phyloP scores from a whole-genome alignment of 2,888 invertebrate species.

The Mellilla xanthometata region DNA sequence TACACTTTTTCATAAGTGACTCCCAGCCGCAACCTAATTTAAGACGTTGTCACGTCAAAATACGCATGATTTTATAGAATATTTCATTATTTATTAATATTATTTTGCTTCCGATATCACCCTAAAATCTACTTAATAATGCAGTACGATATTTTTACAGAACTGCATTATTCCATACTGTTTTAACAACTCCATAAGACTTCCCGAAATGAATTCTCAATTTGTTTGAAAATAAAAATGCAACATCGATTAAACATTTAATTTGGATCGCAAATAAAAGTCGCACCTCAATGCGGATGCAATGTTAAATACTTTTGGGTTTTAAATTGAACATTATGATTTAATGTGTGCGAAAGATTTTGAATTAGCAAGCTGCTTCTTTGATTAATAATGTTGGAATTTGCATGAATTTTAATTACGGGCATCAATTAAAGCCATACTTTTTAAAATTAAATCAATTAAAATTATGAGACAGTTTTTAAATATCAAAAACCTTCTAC shows the following conservation, averaged over 20 bases:
- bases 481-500: too few relatives aligned
- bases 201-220: slow-evolving; percentile 45
- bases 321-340: slow-evolving; percentile 16
- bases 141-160: background rate
- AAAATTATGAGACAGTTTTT: too few relatives aligned
- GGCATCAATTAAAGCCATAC: too few relatives aligned
- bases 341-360: slow-evolving; percentile 16
- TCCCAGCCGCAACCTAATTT: too few relatives aligned
- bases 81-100: too few relatives aligned
- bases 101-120: too few relatives aligned
- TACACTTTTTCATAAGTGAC: too few relatives aligned
- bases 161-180: background rate
- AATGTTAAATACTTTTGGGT: slow-evolving; percentile 41
- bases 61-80: too few relatives aligned
- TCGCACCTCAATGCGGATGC: slow-evolving; percentile 43
- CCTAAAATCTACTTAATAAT: background rate
- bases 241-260: slow-evolving; percentile 50
- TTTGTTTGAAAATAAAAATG: slow-evolving; percentile 51
- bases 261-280: slow-evolving; percentile 57
- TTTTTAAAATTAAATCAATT: too few relatives aligned
- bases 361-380: slow-evolving; percentile 3
- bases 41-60: too few relatives aligned
- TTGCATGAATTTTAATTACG: too few relatives aligned
- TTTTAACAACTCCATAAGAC: background rate
- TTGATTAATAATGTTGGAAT: too few relatives aligned